Percentiles rank a stretch among this genome's conserved stretches.
Evolutionary conservation across 2,888 invertebrate species (phyloP).

Genomic region (Nomada flava): DNA sequence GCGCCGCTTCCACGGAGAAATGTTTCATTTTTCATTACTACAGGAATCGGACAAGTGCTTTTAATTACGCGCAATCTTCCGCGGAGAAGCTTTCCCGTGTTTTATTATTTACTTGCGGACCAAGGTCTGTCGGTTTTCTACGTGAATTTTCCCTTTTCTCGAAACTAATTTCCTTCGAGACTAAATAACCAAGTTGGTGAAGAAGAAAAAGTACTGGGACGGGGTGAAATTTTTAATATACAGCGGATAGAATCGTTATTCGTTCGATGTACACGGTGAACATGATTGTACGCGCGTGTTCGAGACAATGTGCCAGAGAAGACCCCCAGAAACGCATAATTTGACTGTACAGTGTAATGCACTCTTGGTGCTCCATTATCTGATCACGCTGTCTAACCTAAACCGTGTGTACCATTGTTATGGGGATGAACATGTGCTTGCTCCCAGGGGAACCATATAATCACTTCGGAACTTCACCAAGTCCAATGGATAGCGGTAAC

Average conservation of each 20-base stretch:
- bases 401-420: constrained; percentile 53
- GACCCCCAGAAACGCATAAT: constrained; percentile 55
- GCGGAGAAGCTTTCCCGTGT: background rate
- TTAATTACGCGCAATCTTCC: constrained; percentile 20
- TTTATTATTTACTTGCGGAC: too few relatives aligned
- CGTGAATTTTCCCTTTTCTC: too few relatives aligned
- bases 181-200: too few relatives aligned
- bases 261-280: constrained; percentile 4
- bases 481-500: constrained; percentile 19
- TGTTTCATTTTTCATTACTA: constrained; percentile 34
- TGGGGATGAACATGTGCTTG: constrained; percentile 41
- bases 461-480: constrained; percentile 44
- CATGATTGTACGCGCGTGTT: constrained; percentile 6
- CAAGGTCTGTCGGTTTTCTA: too few relatives aligned
- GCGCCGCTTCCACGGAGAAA: background rate
- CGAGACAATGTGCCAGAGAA: background rate
- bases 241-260: background rate
- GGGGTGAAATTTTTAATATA: too few relatives aligned
- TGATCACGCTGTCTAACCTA: constrained; percentile 49
- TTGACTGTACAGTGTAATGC: constrained; percentile 56
- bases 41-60: background rate
- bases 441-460: constrained; percentile 32
- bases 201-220: too few relatives aligned
- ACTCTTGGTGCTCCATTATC: constrained; percentile 62
- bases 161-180: too few relatives aligned